phyloP scores from a whole-genome alignment of 2,888 invertebrate species.

The Coenonympha arcania region DNA sequence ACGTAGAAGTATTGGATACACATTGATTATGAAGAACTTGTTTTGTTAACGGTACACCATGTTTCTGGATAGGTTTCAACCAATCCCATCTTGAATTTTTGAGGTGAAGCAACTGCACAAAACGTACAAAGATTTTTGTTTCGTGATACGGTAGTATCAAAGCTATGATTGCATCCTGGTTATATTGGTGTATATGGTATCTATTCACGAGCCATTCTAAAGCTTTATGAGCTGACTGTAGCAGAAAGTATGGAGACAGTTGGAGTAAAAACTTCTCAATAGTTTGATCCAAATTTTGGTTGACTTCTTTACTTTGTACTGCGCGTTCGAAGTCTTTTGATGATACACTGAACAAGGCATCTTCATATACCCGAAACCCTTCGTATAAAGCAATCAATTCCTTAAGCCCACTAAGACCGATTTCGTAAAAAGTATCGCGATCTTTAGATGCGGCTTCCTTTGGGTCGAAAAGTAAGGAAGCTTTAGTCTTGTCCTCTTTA shows the following conservation, averaged over 20 bases:
- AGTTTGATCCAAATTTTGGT: conserved; percentile 81
- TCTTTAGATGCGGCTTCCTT: conserved; percentile 92
- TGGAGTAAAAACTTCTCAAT: conserved; percentile 86
- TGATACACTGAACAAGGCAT: conserved; percentile 82
- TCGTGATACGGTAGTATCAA: conserved; percentile 94
- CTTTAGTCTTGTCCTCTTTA: conserved; percentile 78
- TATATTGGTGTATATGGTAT: conserved; percentile 91
- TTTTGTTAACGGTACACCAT: conserved; percentile 82
- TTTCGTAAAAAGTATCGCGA: conserved; percentile 86
- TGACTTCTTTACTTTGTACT: conserved; percentile 82
- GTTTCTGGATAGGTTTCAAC: conserved; percentile 81
- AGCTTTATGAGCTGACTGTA: conserved; percentile 88
- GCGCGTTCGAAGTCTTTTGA: conserved; percentile 87
- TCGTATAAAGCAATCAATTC: conserved; percentile 84
- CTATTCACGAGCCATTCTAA: conserved; percentile 96
- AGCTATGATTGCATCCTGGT: conserved; percentile 84
- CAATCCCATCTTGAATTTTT: conserved; percentile 80
- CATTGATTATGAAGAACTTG: conserved; percentile 82
- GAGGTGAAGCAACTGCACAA: conserved; percentile 84
- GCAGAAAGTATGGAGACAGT: conserved; percentile 90
- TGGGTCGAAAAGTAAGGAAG: conserved; percentile 90
- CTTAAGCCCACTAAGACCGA: conserved; percentile 88
- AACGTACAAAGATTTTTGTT: conserved; percentile 87
- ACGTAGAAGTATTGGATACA: conserved; percentile 60
- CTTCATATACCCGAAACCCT: conserved; percentile 81